These are phyloP conservation scores for Hapalemur alaotrensis DNA, from an alignment of 2,797 vertebrate species.

Conservation along the genomic window DNA sequence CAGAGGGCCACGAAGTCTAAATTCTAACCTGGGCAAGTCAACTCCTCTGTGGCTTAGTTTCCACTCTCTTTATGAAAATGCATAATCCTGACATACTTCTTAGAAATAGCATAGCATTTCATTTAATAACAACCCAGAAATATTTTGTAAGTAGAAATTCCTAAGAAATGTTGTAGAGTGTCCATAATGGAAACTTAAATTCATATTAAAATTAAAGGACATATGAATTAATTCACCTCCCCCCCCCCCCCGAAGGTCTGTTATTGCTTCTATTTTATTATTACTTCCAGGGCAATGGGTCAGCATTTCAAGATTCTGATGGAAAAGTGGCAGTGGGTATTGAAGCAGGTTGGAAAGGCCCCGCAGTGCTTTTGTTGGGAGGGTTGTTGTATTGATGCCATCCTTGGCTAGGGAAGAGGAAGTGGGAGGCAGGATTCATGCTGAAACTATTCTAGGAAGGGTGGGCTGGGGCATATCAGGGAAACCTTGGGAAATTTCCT, in stretches of 20 bases:
- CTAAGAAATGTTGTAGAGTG: neutral
- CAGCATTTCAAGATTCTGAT: neutral
- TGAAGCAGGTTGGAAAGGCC: neutral
- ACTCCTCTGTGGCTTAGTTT: neutral
- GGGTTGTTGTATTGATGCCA: accelerated
- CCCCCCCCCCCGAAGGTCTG: neutral
- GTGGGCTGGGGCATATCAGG: neutral
- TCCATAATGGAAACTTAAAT: neutral
- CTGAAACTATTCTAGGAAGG: neutral
- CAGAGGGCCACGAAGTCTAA: neutral
- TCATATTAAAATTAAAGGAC: neutral
- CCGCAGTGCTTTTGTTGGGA: accelerated
- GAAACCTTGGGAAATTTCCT: neutral
- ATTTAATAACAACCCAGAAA: neutral
- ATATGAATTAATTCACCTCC: neutral
- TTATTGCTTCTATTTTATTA: neutral
- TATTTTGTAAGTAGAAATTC: neutral
- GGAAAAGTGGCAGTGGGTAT: neutral
- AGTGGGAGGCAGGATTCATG: neutral
- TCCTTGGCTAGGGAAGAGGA: neutral
- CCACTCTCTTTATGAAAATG: neutral
- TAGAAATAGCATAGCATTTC: neutral
- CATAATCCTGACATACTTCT: neutral
- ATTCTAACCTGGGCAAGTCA: neutral
- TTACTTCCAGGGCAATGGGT: neutral